These are phyloP conservation scores for Drosophila sucinea DNA, from an alignment of 1,140 invertebrate species.

Conservation along the genomic window DNA sequence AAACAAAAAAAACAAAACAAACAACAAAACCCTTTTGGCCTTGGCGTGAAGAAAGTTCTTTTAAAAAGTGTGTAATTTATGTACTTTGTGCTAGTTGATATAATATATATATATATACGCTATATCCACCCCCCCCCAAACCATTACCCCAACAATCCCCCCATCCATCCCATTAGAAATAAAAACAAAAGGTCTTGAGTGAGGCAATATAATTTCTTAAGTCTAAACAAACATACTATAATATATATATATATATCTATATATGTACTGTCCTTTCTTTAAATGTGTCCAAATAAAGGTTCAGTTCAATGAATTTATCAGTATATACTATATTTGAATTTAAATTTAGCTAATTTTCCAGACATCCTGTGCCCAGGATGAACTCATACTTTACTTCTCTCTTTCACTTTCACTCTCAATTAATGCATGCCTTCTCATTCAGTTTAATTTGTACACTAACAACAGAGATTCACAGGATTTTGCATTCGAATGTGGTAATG, in stretches of 20 bases:
- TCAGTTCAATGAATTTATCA: conserved; percentile 21
- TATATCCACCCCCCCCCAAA: neutral
- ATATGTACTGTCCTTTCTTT: conserved; percentile 56
- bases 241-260: conserved; percentile 2
- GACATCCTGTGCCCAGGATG: too few relatives aligned
- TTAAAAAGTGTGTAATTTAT: conserved; percentile 36
- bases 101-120: conserved; percentile 24
- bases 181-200: conserved; percentile 48
- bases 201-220: conserved; percentile 57
- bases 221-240: conserved; percentile 1
- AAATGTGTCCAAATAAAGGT: conserved; percentile 50
- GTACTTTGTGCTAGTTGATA: conserved; percentile 53
- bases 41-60: conserved; percentile 18
- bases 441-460: neutral
- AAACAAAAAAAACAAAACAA: neutral
- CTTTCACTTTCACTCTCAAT: neutral
- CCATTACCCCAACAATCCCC: neutral
- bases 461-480: neutral
- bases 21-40: neutral
- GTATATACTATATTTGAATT: neutral
- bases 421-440: neutral
- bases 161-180: conserved; percentile 15
- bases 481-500: too few relatives aligned
- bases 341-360: too few relatives aligned
- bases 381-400: neutral